Evolutionary conservation across 2,113 vertebrate species (phyloP).

Genomic region (cat (Felis catus)): F.catus_Fca126_mat1.0 CM031411.1:85291501-85292000

Average conservation of each 20-base stretch:
- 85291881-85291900: not conserved
- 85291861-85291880: not conserved
- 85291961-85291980: not conserved
- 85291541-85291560: not conserved
- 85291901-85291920: not conserved
- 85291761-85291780: not conserved
- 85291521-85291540: not conserved
- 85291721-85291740: not conserved
- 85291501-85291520: not conserved
- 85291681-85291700: not conserved
- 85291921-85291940: not conserved
- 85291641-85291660: not conserved
- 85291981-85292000: not conserved
- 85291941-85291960: not conserved
- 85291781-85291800: not conserved
- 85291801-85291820: not conserved
- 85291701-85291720: not conserved
- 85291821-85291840: not conserved
- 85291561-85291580: not conserved
- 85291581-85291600: not conserved
- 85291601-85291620: not conserved
- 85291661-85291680: not conserved
- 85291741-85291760: not conserved
- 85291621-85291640: not conserved
- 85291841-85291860: not conserved